Conservation (phyloP, 2,888 invertebrate genomes). For the Aleiodes leptofemur region DNA sequence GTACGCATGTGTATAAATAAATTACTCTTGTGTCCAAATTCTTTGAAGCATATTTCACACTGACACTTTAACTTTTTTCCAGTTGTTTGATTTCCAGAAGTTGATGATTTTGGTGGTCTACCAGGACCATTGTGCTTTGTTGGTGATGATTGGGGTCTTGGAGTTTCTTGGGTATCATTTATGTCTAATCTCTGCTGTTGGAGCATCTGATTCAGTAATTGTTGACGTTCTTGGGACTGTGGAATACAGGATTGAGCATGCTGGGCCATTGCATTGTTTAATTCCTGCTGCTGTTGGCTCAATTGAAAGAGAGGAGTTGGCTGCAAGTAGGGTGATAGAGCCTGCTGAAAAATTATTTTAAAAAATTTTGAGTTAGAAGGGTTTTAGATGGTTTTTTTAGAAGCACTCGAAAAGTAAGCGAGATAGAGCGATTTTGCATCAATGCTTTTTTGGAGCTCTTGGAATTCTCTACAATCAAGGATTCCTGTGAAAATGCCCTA, state of each 20-base stretch:
- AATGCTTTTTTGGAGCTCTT: no score
- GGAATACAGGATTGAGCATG: conserved; percentile 40
- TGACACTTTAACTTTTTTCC: conserved; percentile 71
- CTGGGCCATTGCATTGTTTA: conserved; percentile 22
- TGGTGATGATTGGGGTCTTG: conserved; percentile 40
- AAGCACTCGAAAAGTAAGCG: no score
- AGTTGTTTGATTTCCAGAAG: conserved; percentile 33
- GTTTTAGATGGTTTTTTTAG: no score
- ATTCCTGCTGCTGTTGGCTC: conserved; percentile 48
- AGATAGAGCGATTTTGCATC: no score
- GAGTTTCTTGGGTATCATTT: background rate
- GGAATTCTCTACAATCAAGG: no score
- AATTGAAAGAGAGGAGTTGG: conserved; percentile 41
- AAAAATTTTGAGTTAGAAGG: background rate
- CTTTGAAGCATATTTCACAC: conserved; percentile 73
- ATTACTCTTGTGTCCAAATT: conserved; percentile 73
- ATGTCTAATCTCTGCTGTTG: conserved; percentile 32
- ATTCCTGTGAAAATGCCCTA: no score
- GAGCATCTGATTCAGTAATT: conserved; percentile 50
- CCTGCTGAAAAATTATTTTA: conserved; percentile 51
- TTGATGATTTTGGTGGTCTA: conserved; percentile 65
- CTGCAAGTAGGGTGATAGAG: conserved; percentile 59
- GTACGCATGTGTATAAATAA: conserved; percentile 74
- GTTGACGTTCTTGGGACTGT: conserved; percentile 41
- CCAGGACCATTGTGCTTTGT: conserved; percentile 66